Base-by-base conservation (phyloP, 2,797 vertebrate species). In the Lindbergichthys nudifrons region DNA sequence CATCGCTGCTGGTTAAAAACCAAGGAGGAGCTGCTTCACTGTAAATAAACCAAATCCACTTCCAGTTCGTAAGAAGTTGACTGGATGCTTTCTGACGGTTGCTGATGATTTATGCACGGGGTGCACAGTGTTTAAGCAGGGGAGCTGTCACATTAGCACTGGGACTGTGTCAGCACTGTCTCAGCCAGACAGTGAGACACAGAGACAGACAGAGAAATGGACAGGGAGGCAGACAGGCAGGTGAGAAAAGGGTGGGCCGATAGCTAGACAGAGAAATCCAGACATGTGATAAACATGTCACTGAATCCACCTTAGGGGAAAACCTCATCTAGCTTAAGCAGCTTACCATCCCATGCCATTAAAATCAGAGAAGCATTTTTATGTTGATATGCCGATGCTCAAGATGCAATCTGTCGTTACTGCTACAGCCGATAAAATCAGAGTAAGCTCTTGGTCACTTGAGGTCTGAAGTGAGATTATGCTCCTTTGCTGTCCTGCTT, bases 101-200 rank as follows among this genome's bases (percentile, higher is more conserved):
- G 70, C 70, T 71, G 80, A 82, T 89, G 75, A 89, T 90, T 89
- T 90, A 88, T 90, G 83, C 74, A 82, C 62, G 0, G 12, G 70
- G 43, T 36, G 65, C 72, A 41, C 56, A 15, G 26, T 65, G 74
- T 87, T 59, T 47, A 32, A 73, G 68, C 73, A 81, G 48, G 0
- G 23, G 48, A 59, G 70, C 81, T 79, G 81, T 87, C 86, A 86
- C 80, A 72, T 83, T 74, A 66, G 59, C 19, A 23, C 59, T 77
- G 65, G 8, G 57, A 67, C 68, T 77, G 52, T 79, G 77, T 83
- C 81, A 83, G 80, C 56, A 52, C 30, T 19, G 59, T 72, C 58
- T 66, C 57, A 30, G 75, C 42, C 23, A n/a, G 63, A 85, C 64
- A 68, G 51, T 47, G 15, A 73, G 65, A 59, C 43, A 59, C 26